Evolutionary conservation across 2,797 vertebrate species (phyloP).

Genomic region (Sebastes flavidus): DNA sequence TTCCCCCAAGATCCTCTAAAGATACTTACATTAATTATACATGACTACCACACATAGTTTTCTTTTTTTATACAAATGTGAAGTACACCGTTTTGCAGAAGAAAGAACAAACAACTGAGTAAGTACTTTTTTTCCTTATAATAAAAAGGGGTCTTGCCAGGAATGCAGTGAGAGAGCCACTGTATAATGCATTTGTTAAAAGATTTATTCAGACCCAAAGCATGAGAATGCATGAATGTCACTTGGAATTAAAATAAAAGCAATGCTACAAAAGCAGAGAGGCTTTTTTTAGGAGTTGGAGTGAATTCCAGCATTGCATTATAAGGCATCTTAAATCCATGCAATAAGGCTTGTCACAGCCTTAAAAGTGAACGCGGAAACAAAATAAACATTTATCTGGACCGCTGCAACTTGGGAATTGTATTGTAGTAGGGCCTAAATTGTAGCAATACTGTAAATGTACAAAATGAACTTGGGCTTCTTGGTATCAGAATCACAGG

Average conservation of each 20-base stretch:
- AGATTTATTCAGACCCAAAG: constrained; percentile 44
- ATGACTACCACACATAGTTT: neutral
- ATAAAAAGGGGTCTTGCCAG: neutral
- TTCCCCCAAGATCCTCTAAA: neutral
- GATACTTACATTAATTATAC: constrained; percentile 9
- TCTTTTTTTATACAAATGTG: constrained; percentile 9
- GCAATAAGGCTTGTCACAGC: neutral
- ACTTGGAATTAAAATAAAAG: constrained; percentile 40
- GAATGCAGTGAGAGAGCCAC: constrained; percentile 17
- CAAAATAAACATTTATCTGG: neutral
- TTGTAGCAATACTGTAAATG: neutral
- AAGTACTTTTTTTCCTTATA: neutral
- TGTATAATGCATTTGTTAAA: constrained; percentile 53
- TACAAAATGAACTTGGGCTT: neutral
- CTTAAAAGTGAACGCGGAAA: neutral
- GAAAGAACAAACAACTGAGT: neutral
- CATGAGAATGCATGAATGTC: constrained; percentile 42
- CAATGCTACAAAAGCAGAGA: neutral
- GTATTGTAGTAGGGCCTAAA: neutral
- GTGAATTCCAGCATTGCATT: constrained; percentile 1
- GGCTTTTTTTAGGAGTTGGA: neutral
- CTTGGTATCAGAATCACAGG: neutral
- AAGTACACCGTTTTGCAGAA: neutral
- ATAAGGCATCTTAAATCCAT: neutral
- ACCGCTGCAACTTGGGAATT: neutral